These are phyloP conservation scores for Pangasianodon gigas DNA, from an alignment of 2,113 vertebrate species.

Conservation along the genomic window DNA sequence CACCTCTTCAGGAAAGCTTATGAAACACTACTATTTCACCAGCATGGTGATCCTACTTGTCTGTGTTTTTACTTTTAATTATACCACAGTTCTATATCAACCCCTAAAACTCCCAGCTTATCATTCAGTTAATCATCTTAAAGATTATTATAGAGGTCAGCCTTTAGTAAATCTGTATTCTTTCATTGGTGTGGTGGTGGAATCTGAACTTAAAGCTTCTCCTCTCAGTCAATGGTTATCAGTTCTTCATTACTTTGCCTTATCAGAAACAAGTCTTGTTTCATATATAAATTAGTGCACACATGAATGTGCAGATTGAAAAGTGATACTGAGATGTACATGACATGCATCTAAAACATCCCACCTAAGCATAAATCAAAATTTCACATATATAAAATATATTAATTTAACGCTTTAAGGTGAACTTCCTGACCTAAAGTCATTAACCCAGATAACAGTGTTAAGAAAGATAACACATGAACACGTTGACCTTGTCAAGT, in stretches of 20 bases:
- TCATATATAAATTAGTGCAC: not conserved
- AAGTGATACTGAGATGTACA: not conserved
- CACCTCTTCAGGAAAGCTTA: not conserved
- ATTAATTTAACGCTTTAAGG: not conserved
- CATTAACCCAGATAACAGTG: conserved; percentile 11
- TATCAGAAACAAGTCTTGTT: conserved; percentile 9
- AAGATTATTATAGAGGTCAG: not conserved
- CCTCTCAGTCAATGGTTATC: conserved; percentile 31
- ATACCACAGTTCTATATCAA: not conserved
- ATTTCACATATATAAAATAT: not conserved
- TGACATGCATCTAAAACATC: not conserved
- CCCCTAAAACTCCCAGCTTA: not conserved
- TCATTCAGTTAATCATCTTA: not conserved
- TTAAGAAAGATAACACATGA: not conserved
- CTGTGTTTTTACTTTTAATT: not conserved
- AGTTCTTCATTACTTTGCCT: not conserved
- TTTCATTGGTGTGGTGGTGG: not conserved
- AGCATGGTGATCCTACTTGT: no score
- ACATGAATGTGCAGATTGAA: not conserved
- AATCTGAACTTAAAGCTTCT: conserved; percentile 23
- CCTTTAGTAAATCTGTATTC: not conserved
- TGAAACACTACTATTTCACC: not conserved
- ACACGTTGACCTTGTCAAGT: not conserved
- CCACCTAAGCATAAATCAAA: not conserved
- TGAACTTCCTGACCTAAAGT: not conserved